Percentiles rank a stretch among this genome's conserved stretches.
phyloP scores from a whole-genome alignment of 2,888 invertebrate genomes.

The Mantis religiosa region DNA sequence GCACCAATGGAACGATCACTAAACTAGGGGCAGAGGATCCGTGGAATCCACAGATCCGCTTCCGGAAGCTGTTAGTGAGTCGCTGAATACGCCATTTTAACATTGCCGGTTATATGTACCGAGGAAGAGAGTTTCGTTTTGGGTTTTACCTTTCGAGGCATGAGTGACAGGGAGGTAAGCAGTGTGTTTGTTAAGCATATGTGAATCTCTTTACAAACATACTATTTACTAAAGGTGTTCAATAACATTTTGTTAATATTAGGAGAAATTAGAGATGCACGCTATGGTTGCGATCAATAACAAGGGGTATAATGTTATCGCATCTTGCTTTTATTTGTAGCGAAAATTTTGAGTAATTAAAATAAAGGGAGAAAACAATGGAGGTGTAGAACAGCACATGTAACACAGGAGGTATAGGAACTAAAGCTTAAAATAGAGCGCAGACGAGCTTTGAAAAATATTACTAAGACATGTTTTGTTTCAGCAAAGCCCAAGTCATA shows the following conservation, averaged over 20 bases:
- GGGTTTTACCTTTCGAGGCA: slow-evolving; percentile 33
- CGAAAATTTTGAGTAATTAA: too few relatives aligned
- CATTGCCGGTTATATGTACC: slow-evolving; percentile 29
- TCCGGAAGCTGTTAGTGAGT: neutral
- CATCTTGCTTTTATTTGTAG: too few relatives aligned
- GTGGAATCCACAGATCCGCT: neutral
- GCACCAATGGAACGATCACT: neutral
- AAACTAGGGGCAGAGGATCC: neutral
- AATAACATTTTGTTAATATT: too few relatives aligned
- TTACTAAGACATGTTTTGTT: slow-evolving; percentile 1
- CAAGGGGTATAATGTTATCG: too few relatives aligned
- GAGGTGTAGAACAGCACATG: too few relatives aligned
- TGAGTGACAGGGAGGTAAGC: slow-evolving; percentile 35
- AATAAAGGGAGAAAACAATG: too few relatives aligned
- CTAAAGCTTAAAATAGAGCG: too few relatives aligned
- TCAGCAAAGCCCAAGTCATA: slow-evolving; percentile 33
- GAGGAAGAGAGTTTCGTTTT: slow-evolving; percentile 26
- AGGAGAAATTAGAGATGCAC: neutral
- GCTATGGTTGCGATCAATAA: slow-evolving; percentile 10
- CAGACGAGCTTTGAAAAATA: too few relatives aligned
- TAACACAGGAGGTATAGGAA: too few relatives aligned
- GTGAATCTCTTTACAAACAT: neutral
- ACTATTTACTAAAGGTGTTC: too few relatives aligned
- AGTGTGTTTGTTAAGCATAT: neutral
- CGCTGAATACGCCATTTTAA: slow-evolving; percentile 29